phyloP scores from a whole-genome alignment of 2,797 vertebrate species.

The Sebastes iracundus region DNA sequence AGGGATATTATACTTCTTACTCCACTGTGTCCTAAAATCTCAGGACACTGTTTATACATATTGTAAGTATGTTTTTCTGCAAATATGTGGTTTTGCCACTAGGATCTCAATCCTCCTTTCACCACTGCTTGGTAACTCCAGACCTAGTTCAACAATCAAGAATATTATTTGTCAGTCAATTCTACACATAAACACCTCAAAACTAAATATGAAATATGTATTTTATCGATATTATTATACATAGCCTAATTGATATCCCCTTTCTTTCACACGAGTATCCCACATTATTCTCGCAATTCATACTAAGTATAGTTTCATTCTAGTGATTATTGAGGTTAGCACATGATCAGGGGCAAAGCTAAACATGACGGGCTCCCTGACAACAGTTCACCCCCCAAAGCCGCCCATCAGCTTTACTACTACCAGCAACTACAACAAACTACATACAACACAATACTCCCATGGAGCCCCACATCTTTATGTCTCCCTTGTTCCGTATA shows the following conservation, averaged over 20 bases:
- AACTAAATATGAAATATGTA: neutral
- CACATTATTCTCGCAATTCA: too few species aligned
- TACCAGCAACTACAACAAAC: neutral
- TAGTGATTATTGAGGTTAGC: too few species aligned
- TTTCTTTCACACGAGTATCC: neutral
- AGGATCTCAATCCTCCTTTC: neutral
- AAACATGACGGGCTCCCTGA: too few species aligned
- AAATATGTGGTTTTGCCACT: neutral
- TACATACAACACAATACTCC: neutral
- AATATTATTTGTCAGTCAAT: neutral
- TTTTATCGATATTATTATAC: neutral
- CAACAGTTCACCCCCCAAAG: too few species aligned
- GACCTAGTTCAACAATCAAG: neutral
- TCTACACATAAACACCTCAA: neutral
- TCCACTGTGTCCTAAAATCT: neutral
- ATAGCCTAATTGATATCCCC: neutral
- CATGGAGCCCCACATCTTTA: neutral
- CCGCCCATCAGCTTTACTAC: too few species aligned
- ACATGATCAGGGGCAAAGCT: too few species aligned
- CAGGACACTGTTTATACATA: too few species aligned
- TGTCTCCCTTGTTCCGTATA: neutral
- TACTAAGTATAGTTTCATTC: too few species aligned
- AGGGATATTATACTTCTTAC: neutral
- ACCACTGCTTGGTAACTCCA: neutral
- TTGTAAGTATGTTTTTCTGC: neutral